A percentile compares a stretch with the other conserved stretches of the same genome.
These are phyloP conservation scores for Tiliqua scincoides DNA, from an alignment of 2,113 vertebrate species.

Conservation along the genomic window DNA sequence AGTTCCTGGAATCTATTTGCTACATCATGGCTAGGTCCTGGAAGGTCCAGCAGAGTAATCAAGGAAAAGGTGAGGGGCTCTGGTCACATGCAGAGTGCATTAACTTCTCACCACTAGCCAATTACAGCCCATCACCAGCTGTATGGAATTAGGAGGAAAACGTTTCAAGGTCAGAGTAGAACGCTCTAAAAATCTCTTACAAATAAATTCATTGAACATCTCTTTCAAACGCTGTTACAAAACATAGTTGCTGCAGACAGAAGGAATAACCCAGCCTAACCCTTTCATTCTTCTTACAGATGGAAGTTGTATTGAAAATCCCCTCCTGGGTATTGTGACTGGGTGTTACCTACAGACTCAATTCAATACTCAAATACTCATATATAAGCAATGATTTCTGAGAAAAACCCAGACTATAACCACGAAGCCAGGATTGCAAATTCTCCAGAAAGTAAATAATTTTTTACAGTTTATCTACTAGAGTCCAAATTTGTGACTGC, in stretches of 20 bases:
- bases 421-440: conserved; percentile 9
- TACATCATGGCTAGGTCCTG: not conserved
- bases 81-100: not conserved
- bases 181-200: not conserved
- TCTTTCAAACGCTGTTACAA: not conserved
- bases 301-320: not conserved
- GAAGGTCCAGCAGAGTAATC: not conserved
- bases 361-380: not conserved
- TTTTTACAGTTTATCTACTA: not conserved
- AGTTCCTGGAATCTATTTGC: not conserved
- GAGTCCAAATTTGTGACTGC: not conserved
- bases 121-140: not conserved
- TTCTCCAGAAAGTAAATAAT: conserved; percentile 36
- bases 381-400: not conserved
- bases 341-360: not conserved
- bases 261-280: not conserved
- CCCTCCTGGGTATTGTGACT: not conserved
- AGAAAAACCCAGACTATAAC: not conserved
- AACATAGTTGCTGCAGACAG: not conserved
- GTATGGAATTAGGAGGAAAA: not conserved
- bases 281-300: not conserved
- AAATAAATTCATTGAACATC: not conserved
- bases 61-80: not conserved
- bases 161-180: not conserved
- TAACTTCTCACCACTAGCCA: not conserved